These are phyloP conservation scores for Molorchus minor DNA, from an alignment of 2,888 invertebrate species.

Conservation along the genomic window DNA sequence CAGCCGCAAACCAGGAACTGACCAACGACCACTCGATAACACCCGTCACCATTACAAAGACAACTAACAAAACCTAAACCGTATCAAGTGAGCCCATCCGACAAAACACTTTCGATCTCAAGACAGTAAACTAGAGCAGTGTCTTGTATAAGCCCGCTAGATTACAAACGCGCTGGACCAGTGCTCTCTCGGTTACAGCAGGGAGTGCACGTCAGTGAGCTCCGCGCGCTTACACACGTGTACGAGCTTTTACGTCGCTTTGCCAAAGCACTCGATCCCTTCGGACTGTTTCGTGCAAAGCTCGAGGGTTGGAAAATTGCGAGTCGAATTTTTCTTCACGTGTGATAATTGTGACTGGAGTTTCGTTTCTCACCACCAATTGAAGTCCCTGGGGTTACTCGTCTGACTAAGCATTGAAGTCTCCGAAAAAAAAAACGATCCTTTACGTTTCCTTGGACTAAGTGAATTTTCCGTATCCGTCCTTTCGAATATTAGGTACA, in stretches of 20 bases:
- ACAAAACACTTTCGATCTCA: slow-evolving; percentile 61
- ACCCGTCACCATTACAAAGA: slow-evolving; percentile 49
- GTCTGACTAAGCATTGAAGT: slow-evolving; percentile 34
- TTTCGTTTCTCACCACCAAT: slow-evolving; percentile 17
- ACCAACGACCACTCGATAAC: slow-evolving; percentile 47
- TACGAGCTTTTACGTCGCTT: slow-evolving; percentile 29
- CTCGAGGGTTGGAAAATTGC: not conserved
- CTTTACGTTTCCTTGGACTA: slow-evolving; percentile 10
- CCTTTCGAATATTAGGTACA: not conserved
- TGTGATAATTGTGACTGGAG: slow-evolving; percentile 18
- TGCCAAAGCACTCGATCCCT: slow-evolving; percentile 9
- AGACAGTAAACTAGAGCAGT: slow-evolving; percentile 59
- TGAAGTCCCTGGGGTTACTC: slow-evolving; percentile 36
- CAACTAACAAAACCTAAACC: slow-evolving; percentile 56
- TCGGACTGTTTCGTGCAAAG: slow-evolving; percentile 13
- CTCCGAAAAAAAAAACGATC: slow-evolving; percentile 21
- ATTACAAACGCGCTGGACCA: slow-evolving; percentile 55
- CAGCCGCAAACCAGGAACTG: slow-evolving; percentile 54
- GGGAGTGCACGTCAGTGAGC: slow-evolving; percentile 51
- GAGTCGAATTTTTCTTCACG: not conserved
- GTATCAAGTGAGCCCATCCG: slow-evolving; percentile 58
- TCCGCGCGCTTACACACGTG: slow-evolving; percentile 47
- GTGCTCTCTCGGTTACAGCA: slow-evolving; percentile 56
- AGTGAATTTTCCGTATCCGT: not conserved
- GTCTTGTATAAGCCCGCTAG: slow-evolving; percentile 57